A percentile compares a stretch with the other conserved stretches of the same genome.
Conservation (phyloP, 2,113 vertebrate genomes). For the Xenopus laevis region DNA sequence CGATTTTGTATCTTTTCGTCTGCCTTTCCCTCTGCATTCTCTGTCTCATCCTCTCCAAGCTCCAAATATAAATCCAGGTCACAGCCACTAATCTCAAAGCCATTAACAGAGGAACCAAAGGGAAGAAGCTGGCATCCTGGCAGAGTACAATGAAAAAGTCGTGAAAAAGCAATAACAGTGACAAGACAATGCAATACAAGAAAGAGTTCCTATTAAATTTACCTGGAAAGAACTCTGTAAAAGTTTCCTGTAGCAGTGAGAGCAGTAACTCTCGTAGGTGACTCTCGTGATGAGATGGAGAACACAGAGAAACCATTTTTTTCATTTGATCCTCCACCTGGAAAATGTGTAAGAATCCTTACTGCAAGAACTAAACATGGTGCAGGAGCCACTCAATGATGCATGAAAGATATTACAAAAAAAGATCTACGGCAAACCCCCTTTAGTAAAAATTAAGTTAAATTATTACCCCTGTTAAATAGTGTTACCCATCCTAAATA, state of each 20-base stretch:
- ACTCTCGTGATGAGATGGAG: conserved; percentile 74
- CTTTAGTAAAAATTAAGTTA: too few relatives aligned
- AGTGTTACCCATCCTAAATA: too few relatives aligned
- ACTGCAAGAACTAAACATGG: too few relatives aligned
- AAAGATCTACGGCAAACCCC: too few relatives aligned
- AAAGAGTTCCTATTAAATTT: neutral
- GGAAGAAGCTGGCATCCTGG: conserved; percentile 77
- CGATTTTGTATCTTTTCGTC: neutral
- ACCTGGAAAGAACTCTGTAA: conserved; percentile 88
- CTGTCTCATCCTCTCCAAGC: conserved; percentile 57
- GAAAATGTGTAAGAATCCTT: neutral
- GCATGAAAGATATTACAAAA: too few relatives aligned
- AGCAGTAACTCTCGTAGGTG: conserved; percentile 73
- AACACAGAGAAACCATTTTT: conserved; percentile 68
- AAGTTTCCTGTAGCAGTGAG: conserved; percentile 82
- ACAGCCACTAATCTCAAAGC: conserved; percentile 80
- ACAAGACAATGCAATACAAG: neutral
- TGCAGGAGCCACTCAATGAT: too few relatives aligned
- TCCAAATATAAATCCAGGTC: conserved; percentile 88
- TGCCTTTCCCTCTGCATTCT: neutral
- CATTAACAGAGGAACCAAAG: conserved; percentile 87
- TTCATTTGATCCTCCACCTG: conserved; percentile 80
- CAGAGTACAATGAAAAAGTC: conserved; percentile 1
- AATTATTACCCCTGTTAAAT: too few relatives aligned
- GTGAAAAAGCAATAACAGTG: neutral